phyloP scores from a whole-genome alignment of 2,888 invertebrate genomes.

The Thysanoteuthis rhombus region DNA sequence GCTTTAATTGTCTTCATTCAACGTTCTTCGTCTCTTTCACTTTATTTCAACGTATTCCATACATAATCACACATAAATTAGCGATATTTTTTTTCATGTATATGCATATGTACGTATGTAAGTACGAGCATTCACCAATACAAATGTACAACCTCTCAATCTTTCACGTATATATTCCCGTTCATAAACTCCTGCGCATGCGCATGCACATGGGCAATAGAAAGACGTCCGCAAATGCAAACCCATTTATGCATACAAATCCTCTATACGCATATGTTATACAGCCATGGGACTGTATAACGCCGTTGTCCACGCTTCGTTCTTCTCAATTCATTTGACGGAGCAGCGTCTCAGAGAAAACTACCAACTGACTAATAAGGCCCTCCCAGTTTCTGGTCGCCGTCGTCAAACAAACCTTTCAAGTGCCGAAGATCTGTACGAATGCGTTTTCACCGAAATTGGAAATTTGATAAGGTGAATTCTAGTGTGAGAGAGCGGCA shows the following conservation, averaged over 20 bases:
- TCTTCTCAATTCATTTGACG: neutral
- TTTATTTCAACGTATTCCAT: no score
- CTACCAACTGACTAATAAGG: neutral
- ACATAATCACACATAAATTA: no score
- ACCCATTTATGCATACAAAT: neutral
- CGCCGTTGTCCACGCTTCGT: neutral
- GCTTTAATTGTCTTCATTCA: no score
- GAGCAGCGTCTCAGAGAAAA: neutral
- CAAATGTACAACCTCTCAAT: neutral
- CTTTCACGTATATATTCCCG: neutral
- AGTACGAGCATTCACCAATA: neutral
- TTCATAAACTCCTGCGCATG: neutral
- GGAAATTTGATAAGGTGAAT: neutral
- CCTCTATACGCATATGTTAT: neutral
- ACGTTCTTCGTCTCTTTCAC: no score
- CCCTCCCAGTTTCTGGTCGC: neutral
- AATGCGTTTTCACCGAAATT: conserved; percentile 12
- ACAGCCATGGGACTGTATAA: no score
- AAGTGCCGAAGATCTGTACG: neutral
- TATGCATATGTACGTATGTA: neutral
- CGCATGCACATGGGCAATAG: neutral
- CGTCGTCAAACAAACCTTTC: neutral
- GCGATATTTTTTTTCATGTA: neutral
- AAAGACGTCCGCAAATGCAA: neutral
- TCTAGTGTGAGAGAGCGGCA: neutral